Conservation (phyloP, 2,888 invertebrate species). For the Corythucha ciliata region DNA sequence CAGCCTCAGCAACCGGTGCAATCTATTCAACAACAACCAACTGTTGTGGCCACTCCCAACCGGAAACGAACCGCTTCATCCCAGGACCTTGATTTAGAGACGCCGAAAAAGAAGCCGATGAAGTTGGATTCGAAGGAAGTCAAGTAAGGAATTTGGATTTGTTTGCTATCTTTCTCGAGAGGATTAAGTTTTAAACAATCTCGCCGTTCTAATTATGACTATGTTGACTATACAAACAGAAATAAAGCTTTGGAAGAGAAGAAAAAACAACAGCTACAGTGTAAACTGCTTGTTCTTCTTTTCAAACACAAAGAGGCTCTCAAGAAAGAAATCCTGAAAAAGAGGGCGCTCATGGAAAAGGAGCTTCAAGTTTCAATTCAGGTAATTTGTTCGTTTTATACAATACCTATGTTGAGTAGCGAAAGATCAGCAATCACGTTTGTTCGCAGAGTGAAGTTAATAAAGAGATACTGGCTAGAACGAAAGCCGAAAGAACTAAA, state of each 20-base stretch:
- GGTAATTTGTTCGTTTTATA: constrained; percentile 36
- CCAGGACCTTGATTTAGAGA: constrained; percentile 17
- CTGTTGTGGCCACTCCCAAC: constrained; percentile 1
- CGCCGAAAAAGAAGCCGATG: constrained; percentile 29
- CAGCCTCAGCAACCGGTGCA: no score
- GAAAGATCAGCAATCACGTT: neutral
- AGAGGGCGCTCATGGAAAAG: constrained; percentile 77
- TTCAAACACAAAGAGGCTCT: constrained; percentile 83
- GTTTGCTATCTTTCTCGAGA: neutral
- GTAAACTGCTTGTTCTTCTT: constrained; percentile 60
- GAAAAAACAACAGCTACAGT: constrained; percentile 47
- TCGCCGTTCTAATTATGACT: neutral
- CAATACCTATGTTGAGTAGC: neutral
- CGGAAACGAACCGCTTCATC: constrained; percentile 17
- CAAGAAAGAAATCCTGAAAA: constrained; percentile 87
- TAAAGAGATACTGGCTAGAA: constrained; percentile 58
- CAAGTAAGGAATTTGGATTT: constrained; percentile 31
- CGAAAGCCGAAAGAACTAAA: constrained; percentile 61
- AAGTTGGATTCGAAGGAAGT: constrained; percentile 33
- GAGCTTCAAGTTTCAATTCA: constrained; percentile 85
- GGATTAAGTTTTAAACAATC: neutral
- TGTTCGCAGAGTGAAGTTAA: constrained; percentile 58
- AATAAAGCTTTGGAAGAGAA: constrained; percentile 44
- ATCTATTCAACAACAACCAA: constrained; percentile 15
- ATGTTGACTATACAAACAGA: constrained; percentile 24